A percentile compares a stretch with the other conserved stretches of the same genome.
Conservation (phyloP, 2,797 vertebrate species). For the Thunnus albacares region DNA sequence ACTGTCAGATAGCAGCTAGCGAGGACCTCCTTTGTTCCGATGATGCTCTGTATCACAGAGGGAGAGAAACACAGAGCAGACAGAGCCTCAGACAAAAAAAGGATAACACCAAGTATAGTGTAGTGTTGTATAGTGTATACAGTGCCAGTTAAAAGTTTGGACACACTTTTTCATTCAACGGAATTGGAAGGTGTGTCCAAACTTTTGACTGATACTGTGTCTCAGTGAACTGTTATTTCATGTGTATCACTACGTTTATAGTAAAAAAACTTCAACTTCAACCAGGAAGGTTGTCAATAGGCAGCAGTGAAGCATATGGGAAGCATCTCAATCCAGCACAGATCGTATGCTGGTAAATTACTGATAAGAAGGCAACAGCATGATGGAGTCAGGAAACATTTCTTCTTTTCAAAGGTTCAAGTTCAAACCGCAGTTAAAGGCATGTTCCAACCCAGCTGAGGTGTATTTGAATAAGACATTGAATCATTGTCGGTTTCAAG, state of each 20-base stretch:
- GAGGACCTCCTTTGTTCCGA: conserved; percentile 65
- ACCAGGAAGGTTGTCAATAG: conserved; percentile 27
- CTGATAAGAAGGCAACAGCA: conserved; percentile 40
- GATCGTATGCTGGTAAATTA: conserved; percentile 35
- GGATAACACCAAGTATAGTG: neutral
- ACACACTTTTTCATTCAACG: too few species aligned
- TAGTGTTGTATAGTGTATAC: neutral
- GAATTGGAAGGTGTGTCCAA: too few species aligned
- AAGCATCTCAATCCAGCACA: conserved; percentile 43
- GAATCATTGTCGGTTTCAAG: conserved; percentile 35
- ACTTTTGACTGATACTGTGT: too few species aligned
- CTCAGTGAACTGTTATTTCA: neutral
- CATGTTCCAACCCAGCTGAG: neutral
- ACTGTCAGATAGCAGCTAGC: conserved; percentile 70
- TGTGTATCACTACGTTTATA: neutral
- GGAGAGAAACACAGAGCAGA: conserved; percentile 12
- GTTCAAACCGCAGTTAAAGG: conserved; percentile 29
- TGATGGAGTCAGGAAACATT: conserved; percentile 31
- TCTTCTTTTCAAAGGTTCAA: conserved; percentile 34
- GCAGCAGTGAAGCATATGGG: conserved; percentile 23
- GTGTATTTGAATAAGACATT: conserved; percentile 22
- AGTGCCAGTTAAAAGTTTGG: too few species aligned
- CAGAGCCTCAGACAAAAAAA: neutral
- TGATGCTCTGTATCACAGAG: conserved; percentile 43
- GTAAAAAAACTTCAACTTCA: conserved; percentile 4